Percentiles rank a stretch among this genome's conserved stretches.
These are phyloP conservation scores for Hermetia illucens DNA, from an alignment of 1,140 invertebrate genomes.

Conservation along the genomic window DNA sequence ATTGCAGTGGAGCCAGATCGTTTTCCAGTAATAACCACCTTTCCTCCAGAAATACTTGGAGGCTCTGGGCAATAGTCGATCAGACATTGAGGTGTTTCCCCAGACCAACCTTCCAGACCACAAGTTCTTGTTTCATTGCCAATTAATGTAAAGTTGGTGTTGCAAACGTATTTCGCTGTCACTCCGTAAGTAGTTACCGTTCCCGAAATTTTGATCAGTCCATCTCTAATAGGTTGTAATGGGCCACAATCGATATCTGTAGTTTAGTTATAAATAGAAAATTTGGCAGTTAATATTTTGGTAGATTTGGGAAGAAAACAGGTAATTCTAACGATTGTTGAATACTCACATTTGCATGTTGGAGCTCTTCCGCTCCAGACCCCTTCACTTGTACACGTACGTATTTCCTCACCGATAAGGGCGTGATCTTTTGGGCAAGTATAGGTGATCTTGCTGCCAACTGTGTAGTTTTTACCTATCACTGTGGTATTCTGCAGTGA, in stretches of 20 bases:
- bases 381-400: slow-evolving; percentile 55
- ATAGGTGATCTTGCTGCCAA: slow-evolving; percentile 60
- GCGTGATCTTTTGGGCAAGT: slow-evolving; percentile 70
- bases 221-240: slow-evolving; percentile 55
- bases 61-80: slow-evolving; percentile 78
- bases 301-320: too few species aligned
- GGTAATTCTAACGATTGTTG: too few species aligned
- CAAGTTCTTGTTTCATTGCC: slow-evolving; percentile 62
- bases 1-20: slow-evolving; percentile 61
- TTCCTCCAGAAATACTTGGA: slow-evolving; percentile 55
- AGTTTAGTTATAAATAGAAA: neutral
- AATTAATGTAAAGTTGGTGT: slow-evolving; percentile 71
- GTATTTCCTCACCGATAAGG: slow-evolving; percentile 53
- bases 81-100: slow-evolving; percentile 60
- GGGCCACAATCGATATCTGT: slow-evolving; percentile 71
- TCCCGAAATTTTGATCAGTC: slow-evolving; percentile 48
- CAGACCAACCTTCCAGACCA: slow-evolving; percentile 67
- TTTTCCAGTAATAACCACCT: slow-evolving; percentile 49
- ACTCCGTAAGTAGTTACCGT: slow-evolving; percentile 64
- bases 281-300: too few species aligned
- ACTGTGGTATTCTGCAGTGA: slow-evolving; percentile 71
- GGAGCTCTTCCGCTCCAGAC: slow-evolving; percentile 69
- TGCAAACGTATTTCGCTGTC: slow-evolving; percentile 57
- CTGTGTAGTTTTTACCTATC: slow-evolving; percentile 47
- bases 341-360: slow-evolving; percentile 67